Conservation (phyloP, 1,140 invertebrate species). For the Danaus plexippus region DNA sequence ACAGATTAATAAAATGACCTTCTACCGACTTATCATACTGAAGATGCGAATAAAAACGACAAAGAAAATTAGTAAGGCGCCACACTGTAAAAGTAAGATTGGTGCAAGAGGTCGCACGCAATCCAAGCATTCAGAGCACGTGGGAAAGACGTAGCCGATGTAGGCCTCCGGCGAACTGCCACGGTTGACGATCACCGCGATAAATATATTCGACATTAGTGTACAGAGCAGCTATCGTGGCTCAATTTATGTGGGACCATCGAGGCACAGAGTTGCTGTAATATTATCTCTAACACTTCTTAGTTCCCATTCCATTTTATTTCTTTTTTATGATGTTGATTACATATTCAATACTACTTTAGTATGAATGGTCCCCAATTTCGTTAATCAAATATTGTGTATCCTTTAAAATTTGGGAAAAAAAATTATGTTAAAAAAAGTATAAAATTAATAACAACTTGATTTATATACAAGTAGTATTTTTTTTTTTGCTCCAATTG, state of each 20-base stretch:
- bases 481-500: background rate
- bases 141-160: slow-evolving; percentile 56
- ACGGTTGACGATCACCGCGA: slow-evolving; percentile 66
- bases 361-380: too few relatives aligned
- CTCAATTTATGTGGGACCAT: slow-evolving; percentile 38
- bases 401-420: too few relatives aligned
- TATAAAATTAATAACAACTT: too few relatives aligned
- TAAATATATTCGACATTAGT: slow-evolving; percentile 66
- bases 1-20: slow-evolving; percentile 27
- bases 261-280: slow-evolving; percentile 16
- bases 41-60: slow-evolving; percentile 14
- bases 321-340: too few relatives aligned
- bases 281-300: slow-evolving; percentile 12
- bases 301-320: too few relatives aligned
- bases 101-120: slow-evolving; percentile 60
- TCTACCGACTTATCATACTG: slow-evolving; percentile 29
- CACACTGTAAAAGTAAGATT: slow-evolving; percentile 36
- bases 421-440: too few relatives aligned
- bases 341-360: too few relatives aligned
- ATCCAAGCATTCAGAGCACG: slow-evolving; percentile 66
- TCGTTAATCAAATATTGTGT: too few relatives aligned
- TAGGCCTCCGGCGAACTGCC: slow-evolving; percentile 56
- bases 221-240: slow-evolving; percentile 42
- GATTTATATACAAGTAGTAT: too few relatives aligned
- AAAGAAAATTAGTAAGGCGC: slow-evolving; percentile 15